A percentile compares a stretch with the other conserved stretches of the same genome.
These are phyloP conservation scores for Ridgeia piscesae DNA, from an alignment of 1,140 invertebrate genomes.

Conservation along the genomic window DNA sequence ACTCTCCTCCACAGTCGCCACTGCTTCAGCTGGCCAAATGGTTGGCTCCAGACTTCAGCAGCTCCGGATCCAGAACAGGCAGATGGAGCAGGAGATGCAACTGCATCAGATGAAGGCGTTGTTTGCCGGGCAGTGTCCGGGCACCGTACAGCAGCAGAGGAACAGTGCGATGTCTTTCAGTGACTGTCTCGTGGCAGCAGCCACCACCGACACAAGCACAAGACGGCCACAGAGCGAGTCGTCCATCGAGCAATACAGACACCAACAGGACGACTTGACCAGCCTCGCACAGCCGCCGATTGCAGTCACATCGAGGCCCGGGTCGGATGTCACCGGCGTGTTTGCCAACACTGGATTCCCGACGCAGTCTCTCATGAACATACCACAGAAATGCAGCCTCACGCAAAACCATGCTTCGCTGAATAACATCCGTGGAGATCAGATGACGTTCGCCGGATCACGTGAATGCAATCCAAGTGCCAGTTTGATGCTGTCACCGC, in stretches of 20 bases:
- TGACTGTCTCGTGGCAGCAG: neutral
- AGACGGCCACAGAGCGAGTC: neutral
- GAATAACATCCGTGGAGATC: neutral
- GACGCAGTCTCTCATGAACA: neutral
- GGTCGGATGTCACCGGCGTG: neutral
- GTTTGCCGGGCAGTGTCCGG: neutral
- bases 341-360: neutral
- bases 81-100: neutral
- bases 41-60: neutral
- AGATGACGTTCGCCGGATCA: neutral
- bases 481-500: neutral
- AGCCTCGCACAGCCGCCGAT: neutral
- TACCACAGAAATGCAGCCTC: neutral
- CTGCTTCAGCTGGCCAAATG: neutral
- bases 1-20: neutral
- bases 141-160: neutral
- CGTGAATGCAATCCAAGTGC: neutral
- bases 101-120: neutral
- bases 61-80: neutral
- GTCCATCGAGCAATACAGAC: neutral
- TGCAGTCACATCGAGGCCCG: neutral
- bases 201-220: neutral
- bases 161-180: neutral
- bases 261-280: neutral
- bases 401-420: neutral